Base-by-base conservation (phyloP, 1,140 invertebrate genomes). In the Euura saliciscinereae region DNA sequence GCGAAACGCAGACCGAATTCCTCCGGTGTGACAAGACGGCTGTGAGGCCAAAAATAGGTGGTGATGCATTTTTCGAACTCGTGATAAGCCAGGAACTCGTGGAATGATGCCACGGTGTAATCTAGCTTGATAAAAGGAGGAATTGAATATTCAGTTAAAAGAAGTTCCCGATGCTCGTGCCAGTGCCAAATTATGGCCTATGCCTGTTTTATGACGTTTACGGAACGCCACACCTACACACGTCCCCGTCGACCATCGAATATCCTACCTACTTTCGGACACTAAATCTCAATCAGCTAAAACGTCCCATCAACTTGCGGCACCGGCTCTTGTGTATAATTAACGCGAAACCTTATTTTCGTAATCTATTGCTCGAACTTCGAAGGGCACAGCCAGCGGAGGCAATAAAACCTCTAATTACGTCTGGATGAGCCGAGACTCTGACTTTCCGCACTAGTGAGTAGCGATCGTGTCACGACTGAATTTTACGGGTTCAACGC, bases 261-360 rank as follows among this genome's bases (percentile, higher is more conserved):
- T 28, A 28, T 28, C 28, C 28, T 28, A 28, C 28, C 28, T 59
- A 59, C 51, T 59, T 59, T 59, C 51, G 51, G 51, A n/a, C 13
- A 59, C 51, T 59, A 59, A 59, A 59, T 59, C 51, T 59, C 51
- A 59, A 59, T 59, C 51, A 59, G 13, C 51, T 59, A 6, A 59
- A 59, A 59, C 51, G 13, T 59, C 51, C 51, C 51, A 59, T 59
- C 8, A 59, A 59, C 51, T 8, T 59, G 51, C 13, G 51, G 28
- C 51, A n/a, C 51, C 8, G 51, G 51, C 51, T 59, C 13, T 59
- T 3, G 8, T n/a, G n/a, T 59, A 59, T 59, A 59, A 59, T 59
- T 59, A 59, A 59, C 51, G 51, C 51, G 51, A 59, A 59, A 59
- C 51, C 51, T 59, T 59, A 59, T 59, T 59, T 59, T n/a, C 13